phyloP scores from a whole-genome alignment of 2,797 vertebrate genomes.

The Percopsis omiscomaycus region DNA sequence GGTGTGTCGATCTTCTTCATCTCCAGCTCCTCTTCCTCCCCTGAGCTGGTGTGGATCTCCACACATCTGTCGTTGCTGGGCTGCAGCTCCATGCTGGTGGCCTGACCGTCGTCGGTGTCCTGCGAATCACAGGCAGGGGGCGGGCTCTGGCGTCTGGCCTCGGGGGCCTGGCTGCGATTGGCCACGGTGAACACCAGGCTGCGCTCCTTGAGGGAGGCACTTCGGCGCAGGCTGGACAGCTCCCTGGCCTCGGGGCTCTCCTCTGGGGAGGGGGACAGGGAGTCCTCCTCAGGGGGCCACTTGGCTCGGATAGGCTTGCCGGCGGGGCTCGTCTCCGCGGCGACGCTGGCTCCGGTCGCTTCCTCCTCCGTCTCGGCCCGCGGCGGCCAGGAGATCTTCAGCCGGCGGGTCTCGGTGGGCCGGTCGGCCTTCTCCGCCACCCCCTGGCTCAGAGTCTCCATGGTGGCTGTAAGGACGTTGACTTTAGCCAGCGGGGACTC shows the following conservation, averaged over 20 bases:
- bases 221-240: constrained; percentile 79
- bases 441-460: constrained; percentile 84
- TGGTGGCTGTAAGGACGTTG: constrained; percentile 84
- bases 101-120: constrained; percentile 32
- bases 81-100: constrained; percentile 1
- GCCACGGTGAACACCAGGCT: constrained; percentile 83
- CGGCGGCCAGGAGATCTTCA: constrained; percentile 94
- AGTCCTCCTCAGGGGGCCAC: constrained; percentile 90
- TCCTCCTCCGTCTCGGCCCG: constrained; percentile 65
- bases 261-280: constrained; percentile 65
- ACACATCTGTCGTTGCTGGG: constrained; percentile 52
- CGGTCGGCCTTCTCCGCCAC: constrained; percentile 72
- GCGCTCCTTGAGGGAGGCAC: constrained; percentile 87
- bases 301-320: constrained; percentile 79
- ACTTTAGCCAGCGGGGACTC: constrained; percentile 91
- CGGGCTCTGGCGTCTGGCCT: constrained; percentile 20
- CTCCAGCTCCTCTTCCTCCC: constrained; percentile 56
- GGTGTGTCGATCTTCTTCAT: constrained; percentile 30
- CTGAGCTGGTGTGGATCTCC: constrained; percentile 55
- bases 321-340: constrained; percentile 78
- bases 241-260: constrained; percentile 76
- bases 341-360: constrained; percentile 74
- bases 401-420: constrained; percentile 84
- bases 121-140: constrained; percentile 12
- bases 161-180: constrained; percentile 16